Evolutionary conservation across 2,113 vertebrate species (phyloP).

Genomic region (Melanostigma gelatinosum): DNA sequence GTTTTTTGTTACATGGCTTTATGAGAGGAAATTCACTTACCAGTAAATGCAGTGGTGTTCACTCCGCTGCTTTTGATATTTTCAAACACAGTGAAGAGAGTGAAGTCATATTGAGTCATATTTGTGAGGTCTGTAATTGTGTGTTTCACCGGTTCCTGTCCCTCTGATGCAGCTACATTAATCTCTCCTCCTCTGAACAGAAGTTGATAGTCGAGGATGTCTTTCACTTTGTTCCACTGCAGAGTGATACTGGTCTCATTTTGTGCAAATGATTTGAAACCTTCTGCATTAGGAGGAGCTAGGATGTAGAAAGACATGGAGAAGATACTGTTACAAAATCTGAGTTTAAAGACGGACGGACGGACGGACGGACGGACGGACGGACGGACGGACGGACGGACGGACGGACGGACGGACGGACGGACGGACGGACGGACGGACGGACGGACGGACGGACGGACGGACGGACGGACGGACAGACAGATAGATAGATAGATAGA

Average conservation of each 20-base stretch:
- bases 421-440: too few relatives aligned
- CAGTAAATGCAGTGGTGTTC: background rate
- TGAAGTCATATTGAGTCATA: conserved; percentile 26
- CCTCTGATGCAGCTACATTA: rapidly evolving
- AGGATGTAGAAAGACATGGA: background rate
- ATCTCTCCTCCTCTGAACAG: rapidly evolving
- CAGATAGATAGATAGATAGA: too few relatives aligned
- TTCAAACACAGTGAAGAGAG: conserved; percentile 40
- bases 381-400: too few relatives aligned
- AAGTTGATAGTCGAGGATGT: background rate
- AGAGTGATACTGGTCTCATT: conserved; percentile 42
- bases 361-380: too few relatives aligned
- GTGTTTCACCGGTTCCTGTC: rapidly evolving
- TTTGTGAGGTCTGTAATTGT: background rate
- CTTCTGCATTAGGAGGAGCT: background rate
- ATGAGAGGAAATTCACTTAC: background rate
- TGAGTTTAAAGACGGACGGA: too few relatives aligned
- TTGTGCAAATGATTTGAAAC: background rate
- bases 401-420: too few relatives aligned
- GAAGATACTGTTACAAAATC: too few relatives aligned
- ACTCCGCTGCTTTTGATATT: conserved; percentile 16
- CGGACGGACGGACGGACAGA: too few relatives aligned
- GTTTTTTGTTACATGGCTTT: background rate
- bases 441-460: too few relatives aligned
- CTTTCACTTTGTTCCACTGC: conserved; percentile 2